Base-by-base conservation (phyloP, 2,113 vertebrate genomes). In the Ascaphus truei region DNA sequence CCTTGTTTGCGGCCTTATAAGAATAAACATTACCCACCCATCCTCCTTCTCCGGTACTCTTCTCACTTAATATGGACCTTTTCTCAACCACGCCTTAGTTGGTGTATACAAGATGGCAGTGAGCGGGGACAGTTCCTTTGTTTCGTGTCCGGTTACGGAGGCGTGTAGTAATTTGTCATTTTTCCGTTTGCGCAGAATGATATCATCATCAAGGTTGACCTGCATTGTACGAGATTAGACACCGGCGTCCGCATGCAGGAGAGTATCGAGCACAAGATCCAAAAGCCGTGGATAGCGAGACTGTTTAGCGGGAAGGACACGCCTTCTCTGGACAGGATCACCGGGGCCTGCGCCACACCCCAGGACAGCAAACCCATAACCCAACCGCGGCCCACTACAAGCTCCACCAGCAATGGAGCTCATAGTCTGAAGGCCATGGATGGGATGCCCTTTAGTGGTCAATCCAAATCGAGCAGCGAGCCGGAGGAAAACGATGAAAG, bases 401-500 rank as follows among this genome's bases (percentile, higher is more conserved):
- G 73, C 66, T 25, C 22, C 5, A 27, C 25, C 58, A 56, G 63
- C 0, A 60, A 50, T 33, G 75, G 66, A 1, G 84, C 83, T 26
- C 73, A 86, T 59, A 85, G 85, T 62, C 81, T 85, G 0, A 83
- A 79, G 56, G 76, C 78, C 48, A 41, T 80, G 39, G 73, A 62
- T 39, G 76, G 75, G 50, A 36, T 66, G 72, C 76, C 75, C 33
- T 51, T 69, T 52, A 81, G 80, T 77, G 62, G 30, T 30, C 72
- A 74, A 12, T 81, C 78, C 4, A 23, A 55, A 51, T 75, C 73
- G 5, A 73, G 76, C 81, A 93, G 89, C 0, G 78, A 93, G 75
- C 93, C 93, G 0, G 92, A 93, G 72, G 93, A 95, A 68, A 93
- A 94, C 0, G 93, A 95, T 0, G 93, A 95, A 78, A 88, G 75